phyloP scores from a whole-genome alignment of 2,888 invertebrate species.

The Incurvaria masculella region DNA sequence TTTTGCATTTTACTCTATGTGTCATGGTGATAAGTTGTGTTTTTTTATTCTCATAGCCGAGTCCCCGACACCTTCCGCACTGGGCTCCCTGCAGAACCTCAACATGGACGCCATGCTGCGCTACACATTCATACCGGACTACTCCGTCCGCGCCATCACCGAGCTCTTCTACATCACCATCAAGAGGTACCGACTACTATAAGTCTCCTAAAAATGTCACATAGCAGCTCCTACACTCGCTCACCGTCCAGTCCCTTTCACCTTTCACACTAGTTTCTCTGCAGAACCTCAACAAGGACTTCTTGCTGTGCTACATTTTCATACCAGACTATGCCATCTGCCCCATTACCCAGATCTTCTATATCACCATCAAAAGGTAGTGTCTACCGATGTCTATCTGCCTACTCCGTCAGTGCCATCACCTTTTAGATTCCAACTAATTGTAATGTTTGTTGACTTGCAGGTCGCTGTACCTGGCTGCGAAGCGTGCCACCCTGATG shows the following conservation, averaged over 20 bases:
- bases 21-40: background rate
- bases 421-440: background rate
- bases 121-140: conserved; percentile 89
- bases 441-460: background rate
- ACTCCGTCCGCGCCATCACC: conserved; percentile 80
- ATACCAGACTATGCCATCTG: too few species aligned
- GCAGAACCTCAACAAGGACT: background rate
- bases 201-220: background rate
- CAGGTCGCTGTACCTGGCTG: conserved; percentile 83
- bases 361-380: too few species aligned
- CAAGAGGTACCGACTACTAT: conserved; percentile 52
- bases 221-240: background rate
- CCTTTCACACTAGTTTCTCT: background rate
- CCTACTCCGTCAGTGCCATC: background rate
- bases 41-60: conserved; percentile 26
- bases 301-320: too few species aligned
- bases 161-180: conserved; percentile 86
- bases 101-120: conserved; percentile 78
- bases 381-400: conserved; percentile 11
- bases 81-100: conserved; percentile 77
- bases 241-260: background rate
- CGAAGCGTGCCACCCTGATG: conserved; percentile 85
- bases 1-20: background rate
- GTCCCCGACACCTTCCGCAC: conserved; percentile 53
- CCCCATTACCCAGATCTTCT: background rate